These are phyloP conservation scores for Onychostoma macrolepis DNA, from an alignment of 2,113 vertebrate genomes.

Conservation along the genomic window DNA sequence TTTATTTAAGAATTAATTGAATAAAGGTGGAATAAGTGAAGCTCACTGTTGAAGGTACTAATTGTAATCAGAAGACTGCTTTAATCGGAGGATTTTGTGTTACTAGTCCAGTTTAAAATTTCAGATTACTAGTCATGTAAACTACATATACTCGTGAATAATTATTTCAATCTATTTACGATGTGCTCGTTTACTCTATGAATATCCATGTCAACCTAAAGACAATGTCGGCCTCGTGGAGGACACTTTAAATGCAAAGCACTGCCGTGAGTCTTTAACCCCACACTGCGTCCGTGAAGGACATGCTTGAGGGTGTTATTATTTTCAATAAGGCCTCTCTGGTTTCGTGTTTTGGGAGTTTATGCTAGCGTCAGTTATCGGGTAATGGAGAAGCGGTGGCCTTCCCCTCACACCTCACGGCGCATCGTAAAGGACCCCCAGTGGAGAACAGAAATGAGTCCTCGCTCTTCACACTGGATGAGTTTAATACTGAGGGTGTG, in stretches of 20 bases:
- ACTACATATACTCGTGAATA: not conserved
- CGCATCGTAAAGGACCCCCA: slow-evolving; percentile 34
- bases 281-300: not conserved
- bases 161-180: not conserved
- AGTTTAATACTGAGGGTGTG: slow-evolving; percentile 28
- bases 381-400: slow-evolving; percentile 18
- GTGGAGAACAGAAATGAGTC: slow-evolving; percentile 33
- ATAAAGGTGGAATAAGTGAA: too few species aligned
- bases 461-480: slow-evolving; percentile 33
- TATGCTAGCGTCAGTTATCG: not conserved
- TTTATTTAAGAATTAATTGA: too few species aligned
- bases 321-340: slow-evolving; percentile 37
- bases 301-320: slow-evolving; percentile 25
- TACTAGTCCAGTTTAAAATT: not conserved
- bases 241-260: slow-evolving; percentile 29
- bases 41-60: not conserved
- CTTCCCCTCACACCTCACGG: not conserved
- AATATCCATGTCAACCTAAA: slow-evolving; percentile 7
- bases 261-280: slow-evolving; percentile 14
- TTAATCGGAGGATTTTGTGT: not conserved
- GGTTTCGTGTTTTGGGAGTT: slow-evolving; percentile 22
- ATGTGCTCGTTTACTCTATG: not conserved
- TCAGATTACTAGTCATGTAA: not conserved
- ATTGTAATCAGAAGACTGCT: not conserved
- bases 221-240: not conserved